Evolutionary conservation across 1,140 invertebrate species (phyloP), one percentile per base, ranked within the genome.

Genomic region (Macrobrachium rosenbergii): DNA sequence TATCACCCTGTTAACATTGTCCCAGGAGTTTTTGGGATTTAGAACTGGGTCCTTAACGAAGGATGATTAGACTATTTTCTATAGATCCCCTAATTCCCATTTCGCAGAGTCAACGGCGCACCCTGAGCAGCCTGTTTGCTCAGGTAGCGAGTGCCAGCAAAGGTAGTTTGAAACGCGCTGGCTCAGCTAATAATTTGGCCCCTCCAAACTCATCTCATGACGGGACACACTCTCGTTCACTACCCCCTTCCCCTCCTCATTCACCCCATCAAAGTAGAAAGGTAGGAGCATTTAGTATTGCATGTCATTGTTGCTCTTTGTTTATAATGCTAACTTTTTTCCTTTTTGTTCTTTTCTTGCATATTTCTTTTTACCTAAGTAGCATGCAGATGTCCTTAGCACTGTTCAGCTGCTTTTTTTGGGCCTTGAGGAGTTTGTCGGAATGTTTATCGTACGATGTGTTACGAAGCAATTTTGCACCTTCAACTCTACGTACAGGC

Each of bases 191-290:
- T 91, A 94, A 93, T 90, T 91, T 94, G 90, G 92, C 91, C 28
- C 87, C 90, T 64, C 91, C 91, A 92, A 72, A 92, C 91, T 87
- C 91, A 90, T 81, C 92, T 91, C 90, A 93, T 92, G 90, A 92
- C 92, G 90, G 92, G 90, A 91, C 92, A 90, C 92, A 92, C 90
- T 95, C 95, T 80, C 93, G 94, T 91, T 96, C 95, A 91, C 93
- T 96, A 90, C 96, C 96, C 86, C 95, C 95, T 86, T 96, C 95
- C 90, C 95, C 95, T n/a, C 94, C 95, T 89, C 94, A 94, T 91
- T 96, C 95, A 90, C 93, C 94, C 90, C 93, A 93, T 89, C 92
- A 90, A 67, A 92, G 92, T 90, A 90, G 94, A 91, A 94, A 94
- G 93, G 94, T 91, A 90, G 80, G 83, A 87, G 84, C 78, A 82